Conservation (phyloP, 2,888 invertebrate genomes). For the Eristalis intricaria region DNA sequence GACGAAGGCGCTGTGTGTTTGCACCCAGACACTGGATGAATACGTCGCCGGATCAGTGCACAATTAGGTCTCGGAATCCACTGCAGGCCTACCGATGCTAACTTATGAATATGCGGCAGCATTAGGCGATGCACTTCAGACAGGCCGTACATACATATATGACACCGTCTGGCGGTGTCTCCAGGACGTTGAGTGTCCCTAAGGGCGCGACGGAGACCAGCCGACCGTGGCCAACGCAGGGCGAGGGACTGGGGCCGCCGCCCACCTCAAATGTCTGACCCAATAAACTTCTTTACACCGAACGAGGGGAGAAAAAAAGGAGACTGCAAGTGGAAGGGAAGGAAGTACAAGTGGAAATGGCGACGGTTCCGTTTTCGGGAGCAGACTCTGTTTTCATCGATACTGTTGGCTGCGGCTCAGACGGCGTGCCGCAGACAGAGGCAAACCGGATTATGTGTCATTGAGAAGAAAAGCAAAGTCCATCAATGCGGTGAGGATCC, state of each 20-base stretch:
- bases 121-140: constrained; percentile 52
- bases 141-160: constrained; percentile 9
- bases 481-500: background rate
- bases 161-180: constrained; percentile 18
- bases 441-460: constrained; percentile 10
- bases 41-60: constrained; percentile 62
- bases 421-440: background rate
- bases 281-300: constrained; percentile 60
- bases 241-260: background rate
- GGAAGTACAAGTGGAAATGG: constrained; percentile 14
- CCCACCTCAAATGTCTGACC: constrained; percentile 58
- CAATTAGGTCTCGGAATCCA: constrained; percentile 68
- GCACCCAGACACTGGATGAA: constrained; percentile 62
- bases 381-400: constrained; percentile 34
- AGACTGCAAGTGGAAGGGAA: constrained; percentile 30
- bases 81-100: constrained; percentile 46
- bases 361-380: constrained; percentile 10
- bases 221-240: constrained; percentile 22
- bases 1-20: constrained; percentile 54
- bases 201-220: constrained; percentile 2
- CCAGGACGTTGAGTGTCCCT: constrained; percentile 33
- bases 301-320: background rate
- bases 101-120: constrained; percentile 59
- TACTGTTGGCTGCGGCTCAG: constrained; percentile 24
- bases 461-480: background rate